Evolutionary conservation across 2,113 vertebrate species (phyloP), one percentile per base, ranked within the genome.

Genomic region (Chlamydotis undulata): DNA sequence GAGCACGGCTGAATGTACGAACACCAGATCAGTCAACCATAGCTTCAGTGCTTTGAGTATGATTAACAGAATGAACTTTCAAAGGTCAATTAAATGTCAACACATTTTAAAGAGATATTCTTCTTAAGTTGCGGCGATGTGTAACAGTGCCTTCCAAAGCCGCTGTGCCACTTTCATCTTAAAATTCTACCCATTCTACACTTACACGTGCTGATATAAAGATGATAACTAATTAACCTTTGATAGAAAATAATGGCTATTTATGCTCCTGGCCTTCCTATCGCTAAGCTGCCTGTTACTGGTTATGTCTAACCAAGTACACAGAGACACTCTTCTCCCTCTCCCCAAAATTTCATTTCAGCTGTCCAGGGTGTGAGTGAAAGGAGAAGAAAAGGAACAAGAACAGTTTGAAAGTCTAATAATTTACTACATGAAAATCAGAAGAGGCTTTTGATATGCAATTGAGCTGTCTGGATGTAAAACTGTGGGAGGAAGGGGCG

Each of bases 1-100:
- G 97, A 98, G 97, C 98, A 98, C 96, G 97, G 92, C 86, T 83
- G 93, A 96, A 97, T 70, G 95, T 97, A 97, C 89, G 97, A 98
- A 98, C 97, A 97, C 95, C 96, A 96, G 97, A 97, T 97, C 98
- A 98, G 98, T 97, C 97, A 97, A 97, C 97, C 98, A 97, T 95
- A 96, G 96, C 97, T 88, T 97, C 96, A 97, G 97, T 63, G 95
- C 98, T 98, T 96, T 97, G 97, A 97, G 97, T 98, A 98, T 98
- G 98, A 98, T 98, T 98, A 98, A 98, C 98, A 98, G 98, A 98
- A 97, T 94, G 97, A 98, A 97, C 97, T 98, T 97, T 95, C 97
- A 98, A 98, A 98, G 98, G 98, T 98, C 98, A 98, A 98, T 98
- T 97, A 98, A 98, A 98, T 98, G 98, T 98, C 98, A 98, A 97